A percentile compares a stretch with the other conserved stretches of the same genome.
Conservation (phyloP, 1,140 invertebrate species). For the Gonatopus flavifemur region DNA sequence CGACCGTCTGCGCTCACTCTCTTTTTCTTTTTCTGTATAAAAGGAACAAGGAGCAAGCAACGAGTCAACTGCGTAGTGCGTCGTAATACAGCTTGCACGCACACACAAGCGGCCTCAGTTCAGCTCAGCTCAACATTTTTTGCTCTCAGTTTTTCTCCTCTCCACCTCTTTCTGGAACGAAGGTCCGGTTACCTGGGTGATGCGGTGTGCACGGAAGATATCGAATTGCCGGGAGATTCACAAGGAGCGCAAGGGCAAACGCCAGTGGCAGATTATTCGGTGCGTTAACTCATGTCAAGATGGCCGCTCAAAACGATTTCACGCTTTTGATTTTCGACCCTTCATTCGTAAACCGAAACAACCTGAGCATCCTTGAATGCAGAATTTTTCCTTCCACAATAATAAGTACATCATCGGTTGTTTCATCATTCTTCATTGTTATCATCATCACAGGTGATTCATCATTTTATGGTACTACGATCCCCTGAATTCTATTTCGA, state of each 20-base stretch:
- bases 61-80: too few relatives aligned
- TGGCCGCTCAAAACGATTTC: slow-evolving; percentile 3
- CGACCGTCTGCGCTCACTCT: too few relatives aligned
- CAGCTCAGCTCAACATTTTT: slow-evolving; percentile 5
- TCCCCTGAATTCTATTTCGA: too few relatives aligned
- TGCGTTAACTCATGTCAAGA: slow-evolving; percentile 14
- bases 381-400: too few relatives aligned
- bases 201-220: slow-evolving; percentile 32
- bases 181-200: slow-evolving; percentile 39
- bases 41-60: too few relatives aligned
- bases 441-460: too few relatives aligned
- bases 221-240: slow-evolving; percentile 27
- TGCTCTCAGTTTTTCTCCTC: slow-evolving; percentile 16
- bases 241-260: slow-evolving; percentile 4
- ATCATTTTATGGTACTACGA: too few relatives aligned
- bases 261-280: slow-evolving; percentile 20
- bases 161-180: slow-evolving; percentile 23
- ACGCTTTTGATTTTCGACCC: slow-evolving; percentile 3
- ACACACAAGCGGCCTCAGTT: slow-evolving; percentile 11
- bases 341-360: too few relatives aligned
- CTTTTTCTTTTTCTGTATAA: too few relatives aligned
- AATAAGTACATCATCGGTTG: too few relatives aligned
- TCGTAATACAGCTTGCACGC: slow-evolving; percentile 11
- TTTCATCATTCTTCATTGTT: too few relatives aligned
- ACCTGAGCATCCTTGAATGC: too few relatives aligned